phyloP scores from a whole-genome alignment of 2,797 vertebrate genomes.

The Pipistrellus pipistrellus region DNA sequence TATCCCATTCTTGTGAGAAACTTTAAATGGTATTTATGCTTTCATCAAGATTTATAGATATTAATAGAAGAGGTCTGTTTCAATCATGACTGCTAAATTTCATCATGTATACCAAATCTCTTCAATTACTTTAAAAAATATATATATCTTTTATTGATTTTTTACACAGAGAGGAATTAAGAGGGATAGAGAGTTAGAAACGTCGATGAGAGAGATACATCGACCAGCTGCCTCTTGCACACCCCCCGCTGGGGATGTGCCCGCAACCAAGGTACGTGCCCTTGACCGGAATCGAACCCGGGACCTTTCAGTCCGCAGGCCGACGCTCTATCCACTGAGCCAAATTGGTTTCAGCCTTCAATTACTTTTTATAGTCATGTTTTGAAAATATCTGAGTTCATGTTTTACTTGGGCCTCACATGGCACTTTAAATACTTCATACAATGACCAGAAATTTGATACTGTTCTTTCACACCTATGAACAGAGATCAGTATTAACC shows the following conservation, averaged over 20 bases:
- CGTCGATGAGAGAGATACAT: no score
- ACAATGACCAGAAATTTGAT: conserved; percentile 48
- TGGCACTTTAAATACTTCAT: conserved; percentile 50
- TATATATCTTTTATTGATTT: no score
- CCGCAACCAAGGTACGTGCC: no score
- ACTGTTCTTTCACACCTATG: conserved; percentile 9
- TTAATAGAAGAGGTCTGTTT: conserved; percentile 31
- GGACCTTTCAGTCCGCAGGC: no score
- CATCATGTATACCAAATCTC: conserved; percentile 11
- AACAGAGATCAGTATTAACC: conserved; percentile 15
- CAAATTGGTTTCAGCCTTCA: background rate
- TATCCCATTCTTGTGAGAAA: conserved; percentile 17
- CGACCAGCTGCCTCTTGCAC: no score
- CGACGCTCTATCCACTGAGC: no score
- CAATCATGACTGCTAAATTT: conserved; percentile 12
- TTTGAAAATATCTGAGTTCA: conserved; percentile 51
- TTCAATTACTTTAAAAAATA: conserved; percentile 4
- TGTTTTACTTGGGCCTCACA: conserved; percentile 49
- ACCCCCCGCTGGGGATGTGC: no score
- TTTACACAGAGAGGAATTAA: no score
- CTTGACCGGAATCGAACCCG: no score
- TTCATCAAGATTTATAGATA: conserved; percentile 14
- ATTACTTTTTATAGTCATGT: conserved; percentile 24
- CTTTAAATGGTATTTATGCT: conserved; percentile 41
- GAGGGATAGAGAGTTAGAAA: no score